Conservation (phyloP, 2,113 vertebrate species). For the Peromyscus polionotus region DNA sequence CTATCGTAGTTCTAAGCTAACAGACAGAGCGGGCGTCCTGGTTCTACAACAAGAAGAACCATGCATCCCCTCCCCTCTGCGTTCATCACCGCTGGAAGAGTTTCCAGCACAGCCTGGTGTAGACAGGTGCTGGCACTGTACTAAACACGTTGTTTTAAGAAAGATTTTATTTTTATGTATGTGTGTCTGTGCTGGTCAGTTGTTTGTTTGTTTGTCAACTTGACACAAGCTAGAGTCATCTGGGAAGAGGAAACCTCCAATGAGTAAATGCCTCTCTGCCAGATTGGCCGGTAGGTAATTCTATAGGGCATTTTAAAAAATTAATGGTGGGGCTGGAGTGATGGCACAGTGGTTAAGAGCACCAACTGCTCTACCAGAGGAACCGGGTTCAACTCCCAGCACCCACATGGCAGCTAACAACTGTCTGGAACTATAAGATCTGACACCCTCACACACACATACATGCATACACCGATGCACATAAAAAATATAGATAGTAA, state of each 20-base stretch:
- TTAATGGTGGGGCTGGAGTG: too few species aligned
- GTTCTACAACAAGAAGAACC: background rate
- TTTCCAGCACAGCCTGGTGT: background rate
- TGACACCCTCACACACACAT: too few species aligned
- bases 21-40: background rate
- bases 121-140: background rate
- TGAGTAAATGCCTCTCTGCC: background rate
- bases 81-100: background rate
- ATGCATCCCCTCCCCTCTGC: background rate
- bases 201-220: background rate
- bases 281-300: background rate
- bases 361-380: too few species aligned
- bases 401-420: too few species aligned
- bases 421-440: too few species aligned
- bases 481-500: too few species aligned
- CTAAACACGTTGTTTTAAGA: background rate
- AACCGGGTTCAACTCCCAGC: too few species aligned
- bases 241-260: background rate
- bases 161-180: background rate
- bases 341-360: too few species aligned
- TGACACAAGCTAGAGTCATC: background rate
- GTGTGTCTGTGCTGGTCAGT: background rate
- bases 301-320: background rate
- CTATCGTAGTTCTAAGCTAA: background rate
- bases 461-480: too few species aligned